Conservation (phyloP, 53 echinoderm and acorn worm species). For the Patiria pectinifera region DNA sequence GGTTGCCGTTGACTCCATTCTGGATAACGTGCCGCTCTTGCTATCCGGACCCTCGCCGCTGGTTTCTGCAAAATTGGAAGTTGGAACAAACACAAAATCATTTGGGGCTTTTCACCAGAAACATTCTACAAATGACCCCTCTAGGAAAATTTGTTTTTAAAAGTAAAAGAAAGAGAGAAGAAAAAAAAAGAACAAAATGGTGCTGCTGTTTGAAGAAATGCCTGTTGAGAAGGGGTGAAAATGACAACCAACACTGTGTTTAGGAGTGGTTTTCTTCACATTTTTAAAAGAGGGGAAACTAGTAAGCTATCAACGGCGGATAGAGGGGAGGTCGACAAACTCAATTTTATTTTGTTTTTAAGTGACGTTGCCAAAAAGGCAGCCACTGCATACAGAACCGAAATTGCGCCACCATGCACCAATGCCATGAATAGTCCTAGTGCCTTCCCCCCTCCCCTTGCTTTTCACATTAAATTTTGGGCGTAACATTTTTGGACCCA, state of each 20-base stretch:
- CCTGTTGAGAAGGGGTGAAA: too few species aligned
- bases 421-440: not conserved
- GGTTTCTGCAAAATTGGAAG: slow-evolving; percentile 8
- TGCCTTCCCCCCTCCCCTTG: not conserved
- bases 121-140: too few species aligned
- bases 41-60: slow-evolving; percentile 18
- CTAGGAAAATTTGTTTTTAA: too few species aligned
- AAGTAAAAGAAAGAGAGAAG: not conserved
- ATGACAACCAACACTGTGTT: too few species aligned
- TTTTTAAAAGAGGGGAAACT: too few species aligned
- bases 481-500: not conserved
- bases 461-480: not conserved
- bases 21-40: slow-evolving; percentile 26
- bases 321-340: not conserved
- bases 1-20: slow-evolving; percentile 53
- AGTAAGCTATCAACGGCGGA: too few species aligned
- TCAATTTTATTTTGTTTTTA: not conserved
- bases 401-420: not conserved
- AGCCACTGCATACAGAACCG: too few species aligned
- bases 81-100: too few species aligned
- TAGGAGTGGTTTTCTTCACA: too few species aligned
- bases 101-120: too few species aligned
- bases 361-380: too few species aligned
- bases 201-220: too few species aligned
- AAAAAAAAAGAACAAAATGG: not conserved